These are phyloP conservation scores for Mungos mungo DNA, from an alignment of 2,113 vertebrate species.

Conservation along the genomic window DNA sequence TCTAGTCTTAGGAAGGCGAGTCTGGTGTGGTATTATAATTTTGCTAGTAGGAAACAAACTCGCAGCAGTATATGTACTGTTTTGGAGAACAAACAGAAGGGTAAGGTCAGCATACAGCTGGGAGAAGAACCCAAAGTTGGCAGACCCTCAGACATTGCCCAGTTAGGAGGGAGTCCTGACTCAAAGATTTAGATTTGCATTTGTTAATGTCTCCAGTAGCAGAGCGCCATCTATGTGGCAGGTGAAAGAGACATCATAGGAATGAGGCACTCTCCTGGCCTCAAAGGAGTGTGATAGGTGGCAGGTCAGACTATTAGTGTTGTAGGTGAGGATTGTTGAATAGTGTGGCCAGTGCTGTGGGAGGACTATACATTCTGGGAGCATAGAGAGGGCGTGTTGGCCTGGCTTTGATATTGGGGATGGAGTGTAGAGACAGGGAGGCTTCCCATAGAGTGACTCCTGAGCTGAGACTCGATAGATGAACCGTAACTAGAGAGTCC, in stretches of 20 bases:
- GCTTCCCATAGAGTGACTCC: not conserved
- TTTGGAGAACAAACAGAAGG: not conserved
- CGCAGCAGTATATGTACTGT: not conserved
- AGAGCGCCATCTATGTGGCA: not conserved
- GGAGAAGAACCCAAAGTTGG: not conserved
- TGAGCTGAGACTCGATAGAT: not conserved
- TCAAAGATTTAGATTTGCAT: not conserved
- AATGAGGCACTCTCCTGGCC: not conserved
- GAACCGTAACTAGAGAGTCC: not conserved
- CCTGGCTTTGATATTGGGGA: not conserved
- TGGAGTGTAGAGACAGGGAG: not conserved
- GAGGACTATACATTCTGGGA: not conserved
- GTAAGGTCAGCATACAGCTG: not conserved
- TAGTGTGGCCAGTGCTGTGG: rapidly evolving
- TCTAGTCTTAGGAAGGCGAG: not conserved
- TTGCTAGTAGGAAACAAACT: not conserved
- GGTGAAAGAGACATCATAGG: rapidly evolving
- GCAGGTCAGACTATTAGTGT: not conserved
- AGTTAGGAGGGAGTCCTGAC: not conserved
- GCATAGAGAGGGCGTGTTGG: not conserved
- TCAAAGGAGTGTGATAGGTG: rapidly evolving
- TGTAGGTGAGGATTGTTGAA: not conserved
- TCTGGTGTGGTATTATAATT: not conserved
- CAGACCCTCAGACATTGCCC: not conserved
- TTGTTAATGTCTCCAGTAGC: not conserved